These are phyloP conservation scores for Hoplostethus atlanticus DNA, from an alignment of 2,797 vertebrate genomes.

Conservation along the genomic window DNA sequence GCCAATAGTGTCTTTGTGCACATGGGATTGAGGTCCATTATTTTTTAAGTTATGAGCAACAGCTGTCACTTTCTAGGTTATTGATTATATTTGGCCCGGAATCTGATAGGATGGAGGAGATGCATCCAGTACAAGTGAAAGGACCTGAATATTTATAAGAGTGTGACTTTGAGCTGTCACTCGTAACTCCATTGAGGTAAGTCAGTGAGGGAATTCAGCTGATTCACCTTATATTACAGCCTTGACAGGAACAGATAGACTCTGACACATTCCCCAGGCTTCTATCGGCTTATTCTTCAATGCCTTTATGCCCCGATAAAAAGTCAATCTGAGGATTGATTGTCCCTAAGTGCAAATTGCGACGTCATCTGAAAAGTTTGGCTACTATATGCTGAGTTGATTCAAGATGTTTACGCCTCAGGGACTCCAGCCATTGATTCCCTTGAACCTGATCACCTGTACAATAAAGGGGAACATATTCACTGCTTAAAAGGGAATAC, in stretches of 20 bases:
- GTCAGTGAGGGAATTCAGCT: conserved; percentile 8
- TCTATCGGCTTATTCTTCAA: conserved; percentile 21
- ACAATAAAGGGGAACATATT: background rate
- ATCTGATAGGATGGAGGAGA: conserved; percentile 28
- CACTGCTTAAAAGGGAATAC: background rate
- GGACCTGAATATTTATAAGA: conserved; percentile 55
- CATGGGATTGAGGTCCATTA: background rate
- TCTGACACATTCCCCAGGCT: conserved; percentile 16
- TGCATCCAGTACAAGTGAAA: conserved; percentile 43
- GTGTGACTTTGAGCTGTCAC: conserved; percentile 45
- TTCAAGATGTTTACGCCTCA: conserved; percentile 20
- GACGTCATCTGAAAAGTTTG: conserved; percentile 58
- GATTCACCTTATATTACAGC: conserved; percentile 29
- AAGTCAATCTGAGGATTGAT: conserved; percentile 48
- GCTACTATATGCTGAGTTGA: conserved; percentile 35
- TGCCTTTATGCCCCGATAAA: conserved; percentile 37
- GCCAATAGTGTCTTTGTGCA: background rate
- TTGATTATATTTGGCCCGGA: conserved; percentile 10
- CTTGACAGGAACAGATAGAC: conserved; percentile 28
- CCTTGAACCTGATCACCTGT: conserved; percentile 25
- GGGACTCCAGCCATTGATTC: conserved; percentile 30
- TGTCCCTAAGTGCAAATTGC: conserved; percentile 33
- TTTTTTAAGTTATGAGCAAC: conserved; percentile 2
- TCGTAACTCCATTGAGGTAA: conserved; percentile 33
- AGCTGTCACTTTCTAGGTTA: conserved; percentile 21